Evolutionary conservation across 2,888 invertebrate genomes (phyloP), one percentile per base, ranked within the genome.

Genomic region (Lepidocyrtoides sp.): DNA sequence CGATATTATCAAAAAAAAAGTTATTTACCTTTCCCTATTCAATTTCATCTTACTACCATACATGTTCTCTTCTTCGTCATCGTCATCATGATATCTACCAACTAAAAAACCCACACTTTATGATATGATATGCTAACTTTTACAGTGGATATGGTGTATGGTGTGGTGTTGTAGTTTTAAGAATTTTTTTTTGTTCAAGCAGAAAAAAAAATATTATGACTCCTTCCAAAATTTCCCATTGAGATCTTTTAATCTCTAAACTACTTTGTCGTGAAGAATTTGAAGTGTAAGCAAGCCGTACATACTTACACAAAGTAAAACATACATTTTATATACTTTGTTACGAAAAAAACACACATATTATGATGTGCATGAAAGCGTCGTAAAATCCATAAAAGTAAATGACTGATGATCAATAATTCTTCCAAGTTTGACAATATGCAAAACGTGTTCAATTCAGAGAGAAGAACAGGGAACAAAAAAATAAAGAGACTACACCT

Each of bases 351-450:
- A 57, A 26, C 8, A 32, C 36, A 20, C n/a, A n/a, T n/a, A n/a
- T n/a, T 26, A 57, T 77, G 57, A 54, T 20, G 57, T 36, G 81
- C 57, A 81, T 44, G 75, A 86, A 41, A 86, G 57, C 75, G 29
- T 89, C 75, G 57, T 89, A 82, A 81, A 72, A 69, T 82, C 89
- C 82, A 89, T 89, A 89, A 89, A 89, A 82, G 89, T 82, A 89
- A 88, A 89, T 89, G 82, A 88, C 69, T 63, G 81, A 88, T 88
- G 88, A 88, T 88, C 88, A 88, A 88, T 81, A 88, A 69, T 41
- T 66, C 66, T 81, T 88, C 69, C 81, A 69, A 87, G 36, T 48
- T 79, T 63, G 87, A 87, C 87, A 87, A n/a, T 51, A 51, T 83
- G 41, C 29, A 36, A 54, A 87, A 79, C 26, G 44, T 66, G 75